These are phyloP conservation scores for Cerastis leucographa DNA, from an alignment of 2,888 invertebrate species.

Conservation along the genomic window DNA sequence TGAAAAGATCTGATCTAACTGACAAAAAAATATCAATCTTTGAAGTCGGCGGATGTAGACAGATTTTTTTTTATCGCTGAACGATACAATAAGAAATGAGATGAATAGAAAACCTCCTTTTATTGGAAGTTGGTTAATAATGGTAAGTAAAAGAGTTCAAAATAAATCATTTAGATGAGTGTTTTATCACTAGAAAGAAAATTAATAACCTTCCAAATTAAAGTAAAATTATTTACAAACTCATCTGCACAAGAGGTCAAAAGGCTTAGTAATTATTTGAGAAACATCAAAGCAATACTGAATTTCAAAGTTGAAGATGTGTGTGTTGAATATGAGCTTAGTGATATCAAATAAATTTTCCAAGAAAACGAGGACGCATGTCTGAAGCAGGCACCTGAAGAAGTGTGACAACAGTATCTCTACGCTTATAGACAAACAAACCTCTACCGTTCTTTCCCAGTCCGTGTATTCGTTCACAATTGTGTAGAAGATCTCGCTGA, in stretches of 20 bases:
- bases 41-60: neutral
- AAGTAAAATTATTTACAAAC: too few species aligned
- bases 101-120: neutral
- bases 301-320: slow-evolving; percentile 13
- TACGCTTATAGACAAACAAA: slow-evolving; percentile 81
- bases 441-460: slow-evolving; percentile 97
- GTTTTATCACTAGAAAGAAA: neutral
- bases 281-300: slow-evolving; percentile 6
- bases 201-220: slow-evolving; percentile 19
- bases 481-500: slow-evolving; percentile 98
- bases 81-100: neutral
- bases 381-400: slow-evolving; percentile 25
- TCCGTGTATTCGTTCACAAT: slow-evolving; percentile 99
- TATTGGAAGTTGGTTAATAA: neutral
- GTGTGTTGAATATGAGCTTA: slow-evolving; percentile 15
- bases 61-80: neutral
- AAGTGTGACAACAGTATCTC: slow-evolving; percentile 48
- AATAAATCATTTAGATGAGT: neutral
- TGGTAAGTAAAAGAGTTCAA: neutral
- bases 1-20: neutral
- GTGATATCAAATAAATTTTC: slow-evolving; percentile 24
- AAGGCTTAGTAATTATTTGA: slow-evolving; percentile 34
- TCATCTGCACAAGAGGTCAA: neutral
- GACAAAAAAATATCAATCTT: neutral
- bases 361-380: neutral